A percentile compares a stretch with the other conserved stretches of the same genome.
These are phyloP conservation scores for Nixonia krombeini DNA, from an alignment of 1,140 invertebrate species.

Conservation along the genomic window DNA sequence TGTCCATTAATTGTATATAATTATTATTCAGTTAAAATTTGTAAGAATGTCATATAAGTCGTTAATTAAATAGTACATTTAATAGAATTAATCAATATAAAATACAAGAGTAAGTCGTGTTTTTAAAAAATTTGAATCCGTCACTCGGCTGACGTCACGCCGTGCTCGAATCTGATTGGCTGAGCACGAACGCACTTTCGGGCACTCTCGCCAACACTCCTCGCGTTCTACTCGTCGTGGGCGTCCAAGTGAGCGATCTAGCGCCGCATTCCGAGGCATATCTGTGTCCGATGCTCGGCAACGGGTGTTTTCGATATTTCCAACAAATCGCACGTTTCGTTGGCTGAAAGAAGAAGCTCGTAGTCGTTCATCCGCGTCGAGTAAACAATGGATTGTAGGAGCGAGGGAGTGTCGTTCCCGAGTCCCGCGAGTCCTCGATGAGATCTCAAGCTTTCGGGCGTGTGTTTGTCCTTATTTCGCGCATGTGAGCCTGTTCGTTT, in stretches of 20 bases:
- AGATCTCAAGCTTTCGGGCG: neutral
- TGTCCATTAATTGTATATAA: too few relatives aligned
- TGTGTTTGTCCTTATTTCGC: conserved; percentile 2
- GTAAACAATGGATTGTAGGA: neutral
- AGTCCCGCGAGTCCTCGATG: neutral
- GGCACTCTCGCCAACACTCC: neutral
- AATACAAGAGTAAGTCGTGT: neutral
- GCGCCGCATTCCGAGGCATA: neutral
- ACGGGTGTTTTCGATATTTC: neutral
- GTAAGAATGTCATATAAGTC: too few relatives aligned
- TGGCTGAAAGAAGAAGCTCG: neutral
- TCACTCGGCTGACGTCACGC: neutral
- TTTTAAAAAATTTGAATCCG: neutral
- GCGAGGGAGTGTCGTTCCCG: too few relatives aligned
- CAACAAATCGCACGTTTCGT: neutral
- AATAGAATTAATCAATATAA: too few relatives aligned
- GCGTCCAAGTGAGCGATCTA: neutral
- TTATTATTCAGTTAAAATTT: too few relatives aligned
- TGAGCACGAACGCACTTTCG: neutral
- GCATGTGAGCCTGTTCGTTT: conserved; percentile 10
- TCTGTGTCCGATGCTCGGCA: neutral
- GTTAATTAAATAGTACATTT: too few relatives aligned
- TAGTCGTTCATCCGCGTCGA: neutral
- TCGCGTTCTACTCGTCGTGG: neutral
- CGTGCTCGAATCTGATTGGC: neutral